These are phyloP conservation scores for Orientallactaga sibirica DNA, from an alignment of 2,797 vertebrate genomes.

Conservation along the genomic window DNA sequence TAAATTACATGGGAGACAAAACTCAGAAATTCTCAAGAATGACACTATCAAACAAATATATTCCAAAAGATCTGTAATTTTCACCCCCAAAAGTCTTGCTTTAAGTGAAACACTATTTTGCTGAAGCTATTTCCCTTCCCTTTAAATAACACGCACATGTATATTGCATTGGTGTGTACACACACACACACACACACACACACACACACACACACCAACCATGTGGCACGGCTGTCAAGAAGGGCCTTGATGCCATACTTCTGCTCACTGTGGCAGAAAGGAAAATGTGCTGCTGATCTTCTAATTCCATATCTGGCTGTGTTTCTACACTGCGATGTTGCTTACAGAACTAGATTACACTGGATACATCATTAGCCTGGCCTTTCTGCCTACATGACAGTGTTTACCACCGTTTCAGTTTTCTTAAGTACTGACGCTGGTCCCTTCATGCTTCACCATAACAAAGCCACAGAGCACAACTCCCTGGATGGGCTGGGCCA, in stretches of 20 bases:
- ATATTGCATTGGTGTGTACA: fast-evolving
- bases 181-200: fast-evolving
- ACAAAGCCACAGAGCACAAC: neutral
- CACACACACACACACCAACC: neutral
- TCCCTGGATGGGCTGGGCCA: too few relatives aligned
- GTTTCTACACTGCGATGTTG: neutral
- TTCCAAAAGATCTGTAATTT: neutral
- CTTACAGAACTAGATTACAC: neutral
- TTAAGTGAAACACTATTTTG: conserved; percentile 35
- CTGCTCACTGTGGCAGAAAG: neutral
- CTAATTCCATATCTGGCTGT: conserved; percentile 1
- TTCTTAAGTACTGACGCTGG: neutral
- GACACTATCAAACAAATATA: neutral
- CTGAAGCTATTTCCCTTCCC: conserved; percentile 37
- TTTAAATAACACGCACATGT: neutral
- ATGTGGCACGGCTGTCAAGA: fast-evolving
- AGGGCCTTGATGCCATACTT: neutral
- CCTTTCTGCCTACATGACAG: neutral
- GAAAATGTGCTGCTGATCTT: neutral
- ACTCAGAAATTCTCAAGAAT: neutral
- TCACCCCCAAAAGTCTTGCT: conserved; percentile 14
- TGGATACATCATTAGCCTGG: neutral
- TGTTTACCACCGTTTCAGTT: neutral
- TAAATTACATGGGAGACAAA: neutral
- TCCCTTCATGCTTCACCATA: neutral